Conservation (phyloP, 2,113 vertebrate species). For the Hypanus sabinus region DNA sequence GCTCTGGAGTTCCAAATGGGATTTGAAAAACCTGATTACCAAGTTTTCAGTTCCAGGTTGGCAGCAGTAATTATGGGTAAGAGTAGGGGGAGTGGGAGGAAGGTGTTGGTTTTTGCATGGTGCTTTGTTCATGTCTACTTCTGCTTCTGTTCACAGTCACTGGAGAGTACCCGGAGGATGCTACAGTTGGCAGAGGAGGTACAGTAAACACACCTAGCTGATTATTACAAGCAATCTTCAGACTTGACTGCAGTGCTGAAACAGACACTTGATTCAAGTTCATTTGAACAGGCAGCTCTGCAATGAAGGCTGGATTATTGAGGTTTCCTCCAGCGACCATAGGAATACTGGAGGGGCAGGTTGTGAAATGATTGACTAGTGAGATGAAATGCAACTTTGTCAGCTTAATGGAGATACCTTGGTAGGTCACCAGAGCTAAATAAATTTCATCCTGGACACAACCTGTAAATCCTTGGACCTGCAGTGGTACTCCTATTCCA, state of each 20-base stretch:
- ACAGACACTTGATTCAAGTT: neutral
- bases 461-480: neutral
- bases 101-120: no score
- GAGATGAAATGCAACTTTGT: no score
- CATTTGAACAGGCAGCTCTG: neutral
- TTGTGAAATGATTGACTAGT: no score
- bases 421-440: no score
- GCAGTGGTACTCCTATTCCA: no score
- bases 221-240: neutral
- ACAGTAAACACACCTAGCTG: constrained; percentile 48
- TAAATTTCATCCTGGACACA: neutral
- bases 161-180: constrained; percentile 95
- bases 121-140: constrained; percentile 34
- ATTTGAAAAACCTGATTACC: neutral
- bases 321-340: neutral
- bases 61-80: neutral
- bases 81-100: neutral
- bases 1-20: no score
- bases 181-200: constrained; percentile 87
- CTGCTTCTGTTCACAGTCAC: constrained; percentile 64
- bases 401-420: no score
- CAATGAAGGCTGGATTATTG: neutral
- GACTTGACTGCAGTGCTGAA: neutral
- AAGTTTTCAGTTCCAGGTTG: neutral
- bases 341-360: neutral